Conservation (phyloP, 2,888 invertebrate genomes). For the Frankliniella fusca region DNA sequence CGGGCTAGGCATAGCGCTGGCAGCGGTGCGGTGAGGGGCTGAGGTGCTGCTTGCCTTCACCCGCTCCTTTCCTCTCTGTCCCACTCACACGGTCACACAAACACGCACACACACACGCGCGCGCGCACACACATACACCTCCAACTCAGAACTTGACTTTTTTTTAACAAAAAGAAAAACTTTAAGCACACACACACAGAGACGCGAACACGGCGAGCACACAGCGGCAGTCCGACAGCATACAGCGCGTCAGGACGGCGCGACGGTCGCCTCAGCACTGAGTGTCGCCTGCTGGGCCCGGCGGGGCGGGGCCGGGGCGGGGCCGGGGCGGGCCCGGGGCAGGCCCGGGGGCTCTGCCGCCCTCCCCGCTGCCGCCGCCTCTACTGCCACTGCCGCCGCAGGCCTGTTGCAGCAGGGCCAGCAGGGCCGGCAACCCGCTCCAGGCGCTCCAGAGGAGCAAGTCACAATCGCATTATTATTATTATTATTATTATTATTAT, state of each 20-base stretch:
- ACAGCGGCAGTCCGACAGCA: no score
- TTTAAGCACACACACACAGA: no score
- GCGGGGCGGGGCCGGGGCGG: neutral
- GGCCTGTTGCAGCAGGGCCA: no score
- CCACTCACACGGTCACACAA: neutral
- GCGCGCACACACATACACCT: neutral
- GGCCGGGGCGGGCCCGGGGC: neutral
- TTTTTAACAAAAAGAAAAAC: no score
- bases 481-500: no score
- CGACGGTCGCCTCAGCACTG: slow-evolving; percentile 6
- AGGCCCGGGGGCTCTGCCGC: neutral
- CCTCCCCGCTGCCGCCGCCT: no score
- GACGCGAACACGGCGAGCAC: no score
- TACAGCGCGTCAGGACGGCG: neutral
- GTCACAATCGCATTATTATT: no score
- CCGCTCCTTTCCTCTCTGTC: neutral
- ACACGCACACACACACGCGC: neutral
- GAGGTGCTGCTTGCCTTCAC: neutral
- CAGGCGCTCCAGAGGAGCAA: no score
- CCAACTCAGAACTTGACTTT: neutral
- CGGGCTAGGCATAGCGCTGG: neutral
- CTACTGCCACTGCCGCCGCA: no score
- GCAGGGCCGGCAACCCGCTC: no score
- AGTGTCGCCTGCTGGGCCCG: neutral
- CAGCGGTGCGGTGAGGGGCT: neutral